Conservation (phyloP, 2,113 vertebrate genomes). For the Octodon degus region DNA sequence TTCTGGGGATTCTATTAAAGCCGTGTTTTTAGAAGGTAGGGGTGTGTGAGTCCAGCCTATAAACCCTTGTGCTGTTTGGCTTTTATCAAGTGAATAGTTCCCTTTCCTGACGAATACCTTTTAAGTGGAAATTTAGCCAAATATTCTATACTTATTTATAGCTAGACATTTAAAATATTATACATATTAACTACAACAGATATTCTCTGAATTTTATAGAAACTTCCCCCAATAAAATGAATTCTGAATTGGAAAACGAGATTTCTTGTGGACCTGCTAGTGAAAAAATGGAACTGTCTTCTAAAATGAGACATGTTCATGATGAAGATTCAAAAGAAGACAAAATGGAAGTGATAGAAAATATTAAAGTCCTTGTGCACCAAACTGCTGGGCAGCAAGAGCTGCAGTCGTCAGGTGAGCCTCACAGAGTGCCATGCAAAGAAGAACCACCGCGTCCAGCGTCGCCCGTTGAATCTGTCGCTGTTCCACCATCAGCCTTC, state of each 20-base stretch:
- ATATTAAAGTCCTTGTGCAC: constrained; percentile 49
- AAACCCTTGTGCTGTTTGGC: background rate
- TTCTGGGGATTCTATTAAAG: background rate
- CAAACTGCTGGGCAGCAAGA: constrained; percentile 85
- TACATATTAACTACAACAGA: background rate
- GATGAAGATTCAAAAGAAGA: constrained; percentile 75
- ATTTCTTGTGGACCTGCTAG: constrained; percentile 73
- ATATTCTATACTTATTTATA: background rate
- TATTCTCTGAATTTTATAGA: constrained; percentile 81
- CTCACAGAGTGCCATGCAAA: constrained; percentile 81
- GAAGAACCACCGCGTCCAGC: constrained; percentile 75
- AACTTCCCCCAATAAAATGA: constrained; percentile 79
- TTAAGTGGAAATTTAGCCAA: background rate
- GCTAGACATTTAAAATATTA: background rate
- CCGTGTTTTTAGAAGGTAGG: background rate
- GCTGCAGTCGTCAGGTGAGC: constrained; percentile 72
- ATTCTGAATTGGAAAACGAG: constrained; percentile 80
- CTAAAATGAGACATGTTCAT: constrained; percentile 77
- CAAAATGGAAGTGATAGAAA: constrained; percentile 84
- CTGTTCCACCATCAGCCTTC: constrained; percentile 69
- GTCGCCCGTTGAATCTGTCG: constrained; percentile 52
- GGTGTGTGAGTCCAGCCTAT: background rate
- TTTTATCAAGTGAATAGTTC: background rate
- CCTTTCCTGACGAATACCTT: constrained; percentile 23
- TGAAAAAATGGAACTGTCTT: constrained; percentile 82